A percentile compares a stretch with the other conserved stretches of the same genome.
Evolutionary conservation across 1,140 invertebrate genomes (phyloP).

Genomic region (Cydia pomonella): DNA sequence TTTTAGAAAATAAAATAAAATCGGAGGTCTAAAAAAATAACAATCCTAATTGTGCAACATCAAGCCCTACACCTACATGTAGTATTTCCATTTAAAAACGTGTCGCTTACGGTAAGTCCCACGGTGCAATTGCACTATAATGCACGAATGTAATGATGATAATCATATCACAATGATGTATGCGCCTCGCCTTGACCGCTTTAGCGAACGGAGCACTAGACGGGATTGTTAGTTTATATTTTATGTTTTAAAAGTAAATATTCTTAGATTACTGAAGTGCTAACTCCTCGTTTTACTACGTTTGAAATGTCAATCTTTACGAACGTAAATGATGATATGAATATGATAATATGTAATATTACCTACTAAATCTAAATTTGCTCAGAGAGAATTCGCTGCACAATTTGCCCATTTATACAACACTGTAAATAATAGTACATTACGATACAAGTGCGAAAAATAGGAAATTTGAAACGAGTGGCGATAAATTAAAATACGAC

Average conservation of each 20-base stretch:
- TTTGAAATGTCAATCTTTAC: not conserved
- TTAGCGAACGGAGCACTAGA: constrained; percentile 25
- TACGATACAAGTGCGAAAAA: too few species aligned
- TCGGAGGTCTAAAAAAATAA: too few species aligned
- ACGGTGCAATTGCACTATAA: constrained; percentile 27
- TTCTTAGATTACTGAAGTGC: not conserved
- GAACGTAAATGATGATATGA: too few species aligned
- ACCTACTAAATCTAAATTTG: too few species aligned
- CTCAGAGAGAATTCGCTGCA: too few species aligned
- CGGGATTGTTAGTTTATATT: constrained; percentile 3
- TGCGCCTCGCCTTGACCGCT: constrained; percentile 21
- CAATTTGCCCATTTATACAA: too few species aligned
- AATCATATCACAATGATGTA: constrained; percentile 33
- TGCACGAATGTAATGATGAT: constrained; percentile 31
- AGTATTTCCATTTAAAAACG: constrained; percentile 1
- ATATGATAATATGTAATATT: too few species aligned
- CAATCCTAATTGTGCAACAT: not conserved
- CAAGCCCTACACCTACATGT: not conserved
- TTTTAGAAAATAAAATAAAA: too few species aligned
- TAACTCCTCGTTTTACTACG: not conserved
- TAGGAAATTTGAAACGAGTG: too few species aligned
- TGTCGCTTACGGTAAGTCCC: constrained; percentile 17
- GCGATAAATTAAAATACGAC: too few species aligned
- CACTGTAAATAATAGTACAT: too few species aligned
- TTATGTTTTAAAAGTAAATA: not conserved